Evolutionary conservation across 1,140 invertebrate species (phyloP), one percentile per base, ranked within the genome.

Genomic region (Diachasmimorpha longicaudata): DNA sequence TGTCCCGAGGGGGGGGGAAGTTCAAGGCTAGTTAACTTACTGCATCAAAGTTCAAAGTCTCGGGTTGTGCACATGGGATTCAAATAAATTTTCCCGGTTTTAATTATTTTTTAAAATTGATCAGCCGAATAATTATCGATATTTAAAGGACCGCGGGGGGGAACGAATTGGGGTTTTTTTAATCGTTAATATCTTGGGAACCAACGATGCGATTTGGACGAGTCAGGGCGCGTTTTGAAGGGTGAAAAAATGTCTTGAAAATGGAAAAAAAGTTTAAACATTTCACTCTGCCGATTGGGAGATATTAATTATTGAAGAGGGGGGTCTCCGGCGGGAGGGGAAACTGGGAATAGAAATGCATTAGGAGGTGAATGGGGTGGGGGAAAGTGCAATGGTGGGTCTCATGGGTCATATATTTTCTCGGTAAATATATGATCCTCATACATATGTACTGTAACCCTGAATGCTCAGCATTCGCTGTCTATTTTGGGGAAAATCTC

Each of bases 401-500:
- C 73, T 66, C 66, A 69, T 66, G 73, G 73, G 73, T 70, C 77
- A 72, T 79, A 72, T 70, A 79, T 69, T 72, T n/a, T 46, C 58
- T 9, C 31, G 46, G 48, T 31, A 75, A 71, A 46, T 67, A 55
- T 70, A 70, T 52, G 14, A n/a, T 13, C 14, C 73, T 72, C 37
- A 78, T 75, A 71, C 77, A 78, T 75, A 78, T 80, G 76, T 78
- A 72, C 76, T 25, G 69, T 72, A 84, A 80, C 79, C 79, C 81
- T 79, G 78, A 81, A 78, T 44, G 58, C 23, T 74, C 74, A 78
- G 42, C 78, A 81, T 81, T 80, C 48, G 81, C 77, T 81, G 75
- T 85, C 85, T 86, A 86, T 86, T 86, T 86, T 82, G 82, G 82
- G 85, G 48, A 83, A 85, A 81, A 74, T 75, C 79, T 75, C 23